Evolutionary conservation across 2,888 invertebrate species (phyloP), one percentile per base, ranked within the genome.

Genomic region (Salpingus planirostris): DNA sequence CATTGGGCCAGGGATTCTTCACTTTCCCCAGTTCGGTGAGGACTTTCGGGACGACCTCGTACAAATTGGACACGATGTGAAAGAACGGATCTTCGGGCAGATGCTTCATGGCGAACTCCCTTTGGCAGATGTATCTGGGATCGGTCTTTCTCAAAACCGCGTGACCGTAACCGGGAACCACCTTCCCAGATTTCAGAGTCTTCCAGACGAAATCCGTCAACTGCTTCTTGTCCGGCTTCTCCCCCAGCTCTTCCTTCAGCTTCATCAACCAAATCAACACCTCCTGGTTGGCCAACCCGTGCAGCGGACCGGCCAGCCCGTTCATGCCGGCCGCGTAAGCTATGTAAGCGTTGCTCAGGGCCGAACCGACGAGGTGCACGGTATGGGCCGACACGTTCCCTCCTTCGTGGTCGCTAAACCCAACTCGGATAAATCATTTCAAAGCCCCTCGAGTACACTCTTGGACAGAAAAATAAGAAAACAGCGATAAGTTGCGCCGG

Each of bases 1-100:
- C 95, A 64, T 96, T 95, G 47, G 95, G 95, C 93, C 93, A 96
- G 41, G 95, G 95, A 76, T 95, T 95, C 76, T 92, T 89, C 38
- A 92, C 92, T 69, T 95, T 95, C 58, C 93, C 95, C 49, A 88
- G 84, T 66, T 91, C 90, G 50, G 85, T 74, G 24, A 95, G 80
- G 57, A 95, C 80, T 47, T 88, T 87, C 1, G 95, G 95, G 26
- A 91, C 91, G 29, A 93, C 78, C 66, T 92, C 89, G 77, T 89
- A 95, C 4, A 93, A 70, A 54, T 83, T 81, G 2, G 90, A 81
- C 12, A 93, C 93, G 55, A 44, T 28, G 69, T 88, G 85, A 75
- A 93, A 93, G 55, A 92, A 65, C 1, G 83, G 80, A 65, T 95
- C 93, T 55, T 93, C 78, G 31, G 95, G 93, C 57, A 95, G 67